These are phyloP conservation scores for Stomorhina lunata DNA, from an alignment of 2,888 invertebrate genomes.

Conservation along the genomic window DNA sequence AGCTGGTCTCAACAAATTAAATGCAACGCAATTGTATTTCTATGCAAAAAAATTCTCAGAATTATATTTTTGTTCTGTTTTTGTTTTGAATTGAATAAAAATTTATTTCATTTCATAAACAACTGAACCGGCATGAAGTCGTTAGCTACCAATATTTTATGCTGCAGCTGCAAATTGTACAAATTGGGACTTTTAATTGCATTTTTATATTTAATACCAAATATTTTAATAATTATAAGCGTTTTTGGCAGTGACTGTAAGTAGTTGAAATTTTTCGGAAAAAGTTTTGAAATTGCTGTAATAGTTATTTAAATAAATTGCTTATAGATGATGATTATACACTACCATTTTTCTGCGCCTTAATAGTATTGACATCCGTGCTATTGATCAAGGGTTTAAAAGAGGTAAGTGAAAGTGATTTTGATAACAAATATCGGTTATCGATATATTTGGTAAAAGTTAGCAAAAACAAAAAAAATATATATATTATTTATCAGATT, in stretches of 20 bases:
- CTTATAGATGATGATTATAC: neutral
- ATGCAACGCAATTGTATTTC: neutral
- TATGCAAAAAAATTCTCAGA: too few species aligned
- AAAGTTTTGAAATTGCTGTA: too few species aligned
- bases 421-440: neutral
- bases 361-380: neutral
- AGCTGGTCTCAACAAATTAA: neutral
- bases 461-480: too few species aligned
- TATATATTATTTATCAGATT: too few species aligned
- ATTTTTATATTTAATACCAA: slow-evolving; percentile 19
- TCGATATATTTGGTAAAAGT: too few species aligned
- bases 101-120: neutral
- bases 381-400: slow-evolving; percentile 13
- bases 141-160: neutral
- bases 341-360: neutral
- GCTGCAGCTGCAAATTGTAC: slow-evolving; percentile 4
- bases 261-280: neutral
- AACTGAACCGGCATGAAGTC: neutral
- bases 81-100: too few species aligned
- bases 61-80: too few species aligned
- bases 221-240: neutral
- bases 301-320: neutral
- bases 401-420: slow-evolving; percentile 10
- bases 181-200: slow-evolving; percentile 6
- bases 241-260: neutral